Evolutionary conservation across 1,140 invertebrate species (phyloP), one percentile per base, ranked within the genome.

Genomic region (Halyomorpha halys): DNA sequence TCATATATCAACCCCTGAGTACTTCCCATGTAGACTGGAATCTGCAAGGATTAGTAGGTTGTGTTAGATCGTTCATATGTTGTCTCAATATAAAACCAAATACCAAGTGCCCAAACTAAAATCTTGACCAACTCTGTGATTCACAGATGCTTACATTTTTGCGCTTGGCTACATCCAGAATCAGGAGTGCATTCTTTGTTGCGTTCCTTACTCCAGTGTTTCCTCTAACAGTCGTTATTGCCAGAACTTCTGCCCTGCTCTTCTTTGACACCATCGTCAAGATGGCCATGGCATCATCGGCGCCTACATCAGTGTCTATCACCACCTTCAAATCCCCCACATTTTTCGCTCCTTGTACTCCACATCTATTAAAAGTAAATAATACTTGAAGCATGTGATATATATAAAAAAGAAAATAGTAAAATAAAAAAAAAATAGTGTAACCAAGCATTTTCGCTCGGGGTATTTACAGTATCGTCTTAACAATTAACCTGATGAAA

Each of bases 231-330:
- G 80, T 82, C 0, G 82, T 84, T 4, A 87, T 78, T 0, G 77
- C 84, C 63, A 83, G 71, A 5, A 86, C 73, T 65, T 16, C 81
- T 68, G 68, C 74, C 66, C 15, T 73, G 23, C 34, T 44, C 14
- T 44, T 8, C 21, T n/a, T 44, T 3, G 51, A 45, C 71, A 3
- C 70, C 16, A 53, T 14, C 14, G 51, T 69, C 14, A 82, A 71
- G 13, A 86, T 69, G 0, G 82, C 83, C 68, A 82, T 74, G 19
- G 81, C 83, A 75, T 86, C 83, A 69, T 86, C 83, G 18, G 77
- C 76, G 0, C 83, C 83, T 19, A 79, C 76, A 72, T 86, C 83
- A 44, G 79, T 79, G 68, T 86, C 83, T 15, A 84, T 71, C 59
- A 86, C 79, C 18, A 82, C 54, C 16, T 59, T 27, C n/a, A 49